phyloP scores from a whole-genome alignment of 1,140 invertebrate species.

The Cyphomyrmex costatus region DNA sequence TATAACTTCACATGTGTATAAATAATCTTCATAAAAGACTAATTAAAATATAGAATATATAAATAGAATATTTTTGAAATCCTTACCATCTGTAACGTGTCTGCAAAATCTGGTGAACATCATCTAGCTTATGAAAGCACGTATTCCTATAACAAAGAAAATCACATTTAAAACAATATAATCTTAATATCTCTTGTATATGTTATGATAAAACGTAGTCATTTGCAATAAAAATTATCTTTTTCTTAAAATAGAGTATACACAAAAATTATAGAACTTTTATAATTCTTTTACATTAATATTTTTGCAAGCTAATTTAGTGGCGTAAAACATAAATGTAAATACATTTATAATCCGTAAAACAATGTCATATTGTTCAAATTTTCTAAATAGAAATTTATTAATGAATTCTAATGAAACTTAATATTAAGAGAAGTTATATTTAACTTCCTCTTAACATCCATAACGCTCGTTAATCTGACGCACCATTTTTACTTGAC shows the following conservation, averaged over 20 bases:
- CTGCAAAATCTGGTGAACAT: slow-evolving; percentile 79
- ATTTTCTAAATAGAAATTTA: background rate
- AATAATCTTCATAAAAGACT: background rate
- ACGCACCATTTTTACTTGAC: background rate
- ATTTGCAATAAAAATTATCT: background rate
- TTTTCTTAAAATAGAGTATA: background rate
- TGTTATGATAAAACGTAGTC: background rate
- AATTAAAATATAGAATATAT: too few relatives aligned
- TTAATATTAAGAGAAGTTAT: too few relatives aligned
- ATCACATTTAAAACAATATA: background rate
- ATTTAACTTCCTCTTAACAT: background rate
- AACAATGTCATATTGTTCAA: background rate
- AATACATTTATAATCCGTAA: background rate
- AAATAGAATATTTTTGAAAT: background rate
- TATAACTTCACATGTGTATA: too few relatives aligned
- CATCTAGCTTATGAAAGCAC: slow-evolving; percentile 60
- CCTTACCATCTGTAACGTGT: slow-evolving; percentile 76
- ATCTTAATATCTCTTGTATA: background rate
- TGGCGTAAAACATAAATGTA: background rate
- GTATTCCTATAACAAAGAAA: slow-evolving; percentile 59
- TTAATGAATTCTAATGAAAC: background rate
- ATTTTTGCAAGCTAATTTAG: background rate
- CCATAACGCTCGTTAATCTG: slow-evolving; percentile 3
- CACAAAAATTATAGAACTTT: background rate
- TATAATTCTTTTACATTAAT: background rate